Evolutionary conservation across 2,888 invertebrate species (phyloP).

Genomic region (Habrosyne pyritoides): DNA sequence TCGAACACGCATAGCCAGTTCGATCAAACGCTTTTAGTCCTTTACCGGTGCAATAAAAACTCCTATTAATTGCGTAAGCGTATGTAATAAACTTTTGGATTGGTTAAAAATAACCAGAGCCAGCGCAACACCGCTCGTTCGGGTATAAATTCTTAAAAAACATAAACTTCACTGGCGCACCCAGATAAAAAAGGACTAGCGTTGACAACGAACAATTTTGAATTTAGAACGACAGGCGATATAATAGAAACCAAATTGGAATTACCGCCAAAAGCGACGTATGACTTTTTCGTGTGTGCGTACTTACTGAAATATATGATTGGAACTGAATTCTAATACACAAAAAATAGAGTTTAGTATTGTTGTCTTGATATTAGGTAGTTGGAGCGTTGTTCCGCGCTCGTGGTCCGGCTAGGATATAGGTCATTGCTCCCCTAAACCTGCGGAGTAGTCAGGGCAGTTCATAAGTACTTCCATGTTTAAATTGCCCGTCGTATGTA

Average conservation of each 20-base stretch:
- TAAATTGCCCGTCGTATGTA: slow-evolving; percentile 81
- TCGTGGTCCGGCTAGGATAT: slow-evolving; percentile 74
- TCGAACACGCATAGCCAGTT: slow-evolving; percentile 44
- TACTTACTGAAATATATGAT: slow-evolving; percentile 61
- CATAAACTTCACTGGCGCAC: slow-evolving; percentile 66
- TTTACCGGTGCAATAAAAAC: slow-evolving; percentile 80
- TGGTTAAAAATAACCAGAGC: slow-evolving; percentile 77
- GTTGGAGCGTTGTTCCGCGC: slow-evolving; percentile 63
- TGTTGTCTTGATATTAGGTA: slow-evolving; percentile 48
- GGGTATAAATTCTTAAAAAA: slow-evolving; percentile 81
- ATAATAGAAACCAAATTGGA: slow-evolving; percentile 69
- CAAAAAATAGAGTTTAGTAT: slow-evolving; percentile 77
- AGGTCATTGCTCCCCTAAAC: slow-evolving; percentile 84
- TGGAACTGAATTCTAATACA: slow-evolving; percentile 75
- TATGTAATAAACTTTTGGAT: slow-evolving; percentile 80
- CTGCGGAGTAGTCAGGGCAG: slow-evolving; percentile 79
- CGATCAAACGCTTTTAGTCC: slow-evolving; percentile 74
- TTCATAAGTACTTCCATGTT: slow-evolving; percentile 79
- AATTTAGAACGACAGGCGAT: slow-evolving; percentile 47
- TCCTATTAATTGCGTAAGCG: slow-evolving; percentile 81
- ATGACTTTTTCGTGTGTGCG: slow-evolving; percentile 57
- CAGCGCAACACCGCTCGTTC: slow-evolving; percentile 60
- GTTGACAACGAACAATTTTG: slow-evolving; percentile 29
- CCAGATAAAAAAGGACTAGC: slow-evolving; percentile 42
- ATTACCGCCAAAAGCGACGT: slow-evolving; percentile 58